A percentile compares a stretch with the other conserved stretches of the same genome.
Conservation (phyloP, 30 jellyfish, hydroid and myxozoan genomes). For the Pelagia noctiluca region DNA sequence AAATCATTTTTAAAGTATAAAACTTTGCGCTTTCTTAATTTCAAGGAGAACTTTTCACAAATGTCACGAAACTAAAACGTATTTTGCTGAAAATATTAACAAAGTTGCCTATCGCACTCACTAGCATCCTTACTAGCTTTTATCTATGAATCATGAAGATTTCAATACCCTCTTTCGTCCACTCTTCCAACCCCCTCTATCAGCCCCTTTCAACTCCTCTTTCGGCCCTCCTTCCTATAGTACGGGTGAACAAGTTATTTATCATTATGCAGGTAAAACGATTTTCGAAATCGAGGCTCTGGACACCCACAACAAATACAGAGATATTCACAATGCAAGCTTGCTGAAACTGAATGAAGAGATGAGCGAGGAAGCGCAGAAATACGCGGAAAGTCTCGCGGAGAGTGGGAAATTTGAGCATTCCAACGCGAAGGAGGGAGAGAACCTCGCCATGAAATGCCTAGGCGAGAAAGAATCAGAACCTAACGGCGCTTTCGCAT, state of each 20-base stretch:
- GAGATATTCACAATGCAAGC: slow-evolving; percentile 70
- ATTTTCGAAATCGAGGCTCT: slow-evolving; percentile 53
- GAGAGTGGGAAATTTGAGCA: slow-evolving; percentile 74
- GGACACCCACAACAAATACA: slow-evolving; percentile 81
- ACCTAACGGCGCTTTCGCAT: slow-evolving; percentile 67
- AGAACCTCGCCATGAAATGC: slow-evolving; percentile 80
- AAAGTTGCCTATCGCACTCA: too few relatives aligned
- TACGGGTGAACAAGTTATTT: background rate
- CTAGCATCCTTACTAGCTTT: too few relatives aligned
- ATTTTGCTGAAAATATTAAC: too few relatives aligned
- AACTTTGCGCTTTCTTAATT: too few relatives aligned
- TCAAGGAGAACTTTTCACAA: too few relatives aligned
- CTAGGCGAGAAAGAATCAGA: slow-evolving; percentile 37
- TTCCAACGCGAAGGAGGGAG: slow-evolving; percentile 76
- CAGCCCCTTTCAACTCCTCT: too few relatives aligned
- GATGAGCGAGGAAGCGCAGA: slow-evolving; percentile 69
- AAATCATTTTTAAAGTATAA: too few relatives aligned
- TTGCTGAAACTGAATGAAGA: slow-evolving; percentile 56
- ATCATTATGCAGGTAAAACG: background rate
- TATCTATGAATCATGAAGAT: too few relatives aligned
- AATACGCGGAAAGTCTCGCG: slow-evolving; percentile 79
- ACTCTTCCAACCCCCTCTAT: too few relatives aligned
- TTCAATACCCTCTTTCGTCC: too few relatives aligned
- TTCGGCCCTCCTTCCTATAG: background rate
- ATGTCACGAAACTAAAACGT: too few relatives aligned